Evolutionary conservation across 2,888 invertebrate species (phyloP).

Genomic region (Acleris emargana): DNA sequence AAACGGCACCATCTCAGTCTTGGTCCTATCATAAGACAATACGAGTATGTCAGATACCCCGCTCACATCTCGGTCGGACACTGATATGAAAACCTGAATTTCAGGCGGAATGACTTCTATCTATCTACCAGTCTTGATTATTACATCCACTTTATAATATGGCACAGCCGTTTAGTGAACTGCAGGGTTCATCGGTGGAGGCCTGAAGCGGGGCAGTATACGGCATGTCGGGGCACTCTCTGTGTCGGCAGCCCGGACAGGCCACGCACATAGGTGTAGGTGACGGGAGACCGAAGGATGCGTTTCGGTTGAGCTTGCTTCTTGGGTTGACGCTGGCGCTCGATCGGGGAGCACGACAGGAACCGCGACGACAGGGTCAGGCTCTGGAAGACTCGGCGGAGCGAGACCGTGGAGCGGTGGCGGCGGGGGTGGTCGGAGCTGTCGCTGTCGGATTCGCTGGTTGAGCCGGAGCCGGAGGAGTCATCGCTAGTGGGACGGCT

Average conservation of each 20-base stretch:
- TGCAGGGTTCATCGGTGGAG: constrained; percentile 64
- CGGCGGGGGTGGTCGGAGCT: constrained; percentile 79
- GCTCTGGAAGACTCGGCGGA: constrained; percentile 89
- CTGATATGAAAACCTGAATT: constrained; percentile 73
- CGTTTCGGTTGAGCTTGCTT: constrained; percentile 88
- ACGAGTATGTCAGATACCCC: constrained; percentile 42
- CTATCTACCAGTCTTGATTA: constrained; percentile 76
- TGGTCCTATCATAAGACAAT: constrained; percentile 68
- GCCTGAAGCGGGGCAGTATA: constrained; percentile 63
- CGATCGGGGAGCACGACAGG: constrained; percentile 84
- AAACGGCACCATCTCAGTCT: constrained; percentile 50
- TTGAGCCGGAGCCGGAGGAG: constrained; percentile 81
- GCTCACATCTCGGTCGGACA: constrained; percentile 54
- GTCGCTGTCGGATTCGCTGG: constrained; percentile 86
- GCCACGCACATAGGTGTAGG: constrained; percentile 91
- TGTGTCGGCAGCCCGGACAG: constrained; percentile 92
- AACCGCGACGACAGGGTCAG: constrained; percentile 86
- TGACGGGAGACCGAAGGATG: constrained; percentile 90
- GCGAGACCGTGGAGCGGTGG: constrained; percentile 85
- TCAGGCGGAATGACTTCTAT: constrained; percentile 64
- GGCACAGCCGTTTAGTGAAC: constrained; percentile 31
- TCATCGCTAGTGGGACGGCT: constrained; percentile 61
- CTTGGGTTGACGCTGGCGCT: constrained; percentile 72
- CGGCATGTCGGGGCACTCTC: constrained; percentile 86
- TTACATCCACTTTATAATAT: constrained; percentile 47